Base-by-base conservation (phyloP, 2,113 vertebrate genomes). In the Smithornis capensis region DNA sequence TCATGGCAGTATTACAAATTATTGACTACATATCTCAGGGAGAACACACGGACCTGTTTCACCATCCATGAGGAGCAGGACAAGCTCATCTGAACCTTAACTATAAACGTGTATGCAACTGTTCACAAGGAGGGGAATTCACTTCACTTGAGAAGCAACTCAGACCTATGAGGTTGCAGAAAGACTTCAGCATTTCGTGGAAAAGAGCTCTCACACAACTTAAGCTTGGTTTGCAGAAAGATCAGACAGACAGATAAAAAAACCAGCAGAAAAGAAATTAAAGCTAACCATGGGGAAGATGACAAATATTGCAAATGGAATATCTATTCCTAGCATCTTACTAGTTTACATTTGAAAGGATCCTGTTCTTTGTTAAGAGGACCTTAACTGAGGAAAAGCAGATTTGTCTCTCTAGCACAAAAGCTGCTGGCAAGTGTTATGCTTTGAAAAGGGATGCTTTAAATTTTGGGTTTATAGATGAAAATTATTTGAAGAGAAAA, bases 341-440 rank as follows among this genome's bases (percentile, higher is more conserved):
- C 63, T 73, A 75, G 94, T 95, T 97, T 95, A 92, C 87, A 79
- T 92, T 95, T 95, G 89, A 96, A 97, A 95, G 84, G 92, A 95
- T 95, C 94, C 87, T 91, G 55, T 86, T 97, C 96, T 96, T 94
- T 89, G 96, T 95, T 96, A 96, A 80, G 45, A 92, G 63, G 42
- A 96, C 75, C 91, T 93, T 67, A 89, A 83, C 57, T 84, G 90
- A 96, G 94, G 87, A 93, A 97, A 97, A 96, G 69, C 94, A 96
- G 92, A 89, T 87, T 59, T 88, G 90, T 78, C 37, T 88, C 67
- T 86, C 85, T 70, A 86, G 89, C n/a, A 96, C 92, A 93, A 78
- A 94, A 89, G 85, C 78, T 95, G 82, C 79, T 88, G 80, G 92
- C 80, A 97, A 94, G 40, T 37, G 45, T 60, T 95, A 94, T 9